phyloP scores from a whole-genome alignment of 2,888 invertebrate genomes.

The Lepetodrilus schrolli region DNA sequence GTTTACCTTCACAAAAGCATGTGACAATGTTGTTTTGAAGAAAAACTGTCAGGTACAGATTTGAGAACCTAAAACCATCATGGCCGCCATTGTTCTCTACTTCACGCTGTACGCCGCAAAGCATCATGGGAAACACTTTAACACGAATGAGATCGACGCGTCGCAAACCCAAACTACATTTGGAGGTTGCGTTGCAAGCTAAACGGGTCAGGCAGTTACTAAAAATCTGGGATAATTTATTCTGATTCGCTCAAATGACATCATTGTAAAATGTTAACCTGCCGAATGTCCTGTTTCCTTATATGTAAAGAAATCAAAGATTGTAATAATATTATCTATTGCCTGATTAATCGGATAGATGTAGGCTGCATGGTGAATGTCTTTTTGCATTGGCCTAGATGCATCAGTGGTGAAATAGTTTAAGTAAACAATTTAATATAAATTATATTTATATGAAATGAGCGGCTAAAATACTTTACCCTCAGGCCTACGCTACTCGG shows the following conservation, averaged over 20 bases:
- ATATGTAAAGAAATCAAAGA: too few relatives aligned
- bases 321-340: too few relatives aligned
- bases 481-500: too few relatives aligned
- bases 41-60: slow-evolving; percentile 25
- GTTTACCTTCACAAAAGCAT: slow-evolving; percentile 4
- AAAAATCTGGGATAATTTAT: slow-evolving; percentile 17
- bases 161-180: slow-evolving; percentile 12
- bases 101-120: slow-evolving; percentile 36
- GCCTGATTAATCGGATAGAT: too few relatives aligned
- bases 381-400: too few relatives aligned
- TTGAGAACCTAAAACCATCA: slow-evolving; percentile 47
- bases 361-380: too few relatives aligned
- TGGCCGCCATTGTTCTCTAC: slow-evolving; percentile 54
- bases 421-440: too few relatives aligned
- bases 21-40: background rate
- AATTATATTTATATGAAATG: too few relatives aligned
- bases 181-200: background rate
- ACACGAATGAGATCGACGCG: slow-evolving; percentile 15
- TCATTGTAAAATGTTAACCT: too few relatives aligned
- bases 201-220: background rate
- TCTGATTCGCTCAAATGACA: background rate
- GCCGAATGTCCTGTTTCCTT: too few relatives aligned
- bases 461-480: too few relatives aligned
- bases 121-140: slow-evolving; percentile 45
- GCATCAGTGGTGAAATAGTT: too few relatives aligned